Evolutionary conservation across 1,140 invertebrate genomes (phyloP), one percentile per base, ranked within the genome.

Genomic region (Drosophila albomicans): DNA sequence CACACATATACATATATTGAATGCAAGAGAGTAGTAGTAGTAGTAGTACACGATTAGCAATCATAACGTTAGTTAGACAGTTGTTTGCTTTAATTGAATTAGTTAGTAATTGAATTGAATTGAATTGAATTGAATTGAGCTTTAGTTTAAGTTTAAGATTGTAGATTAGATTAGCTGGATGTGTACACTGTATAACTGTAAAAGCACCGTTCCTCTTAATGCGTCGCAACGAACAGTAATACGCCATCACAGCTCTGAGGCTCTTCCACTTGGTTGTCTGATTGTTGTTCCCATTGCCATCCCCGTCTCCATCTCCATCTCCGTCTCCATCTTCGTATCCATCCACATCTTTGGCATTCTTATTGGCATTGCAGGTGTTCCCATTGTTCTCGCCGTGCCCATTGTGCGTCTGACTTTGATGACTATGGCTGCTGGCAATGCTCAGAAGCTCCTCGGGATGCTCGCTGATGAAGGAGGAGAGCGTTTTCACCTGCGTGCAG

Each of bases 201-300:
- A 81, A 70, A 74, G 76, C 78, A 91, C 87, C 92, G 84, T 95
- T 97, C 96, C 96, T 97, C 96, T 97, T 97, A 93, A 97, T 97
- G 94, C 96, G 96, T 93, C 96, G 95, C 87, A 97, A 95, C 81
- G 96, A 95, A 93, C 96, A 96, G 94, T 97, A 97, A 94, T 96
- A 96, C 81, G 96, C 96, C 96, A 97, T 96, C 82, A 97, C 96
- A 80, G 96, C 96, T 90, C 96, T 94, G 71, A 97, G 94, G 93
- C 96, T 96, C 93, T 95, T 96, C 96, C 96, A 97, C 91, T 96
- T 96, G 94, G 96, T 96, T 86, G 95, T 95, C 72, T 95, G 95
- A 92, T 35, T 63, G 43, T 64, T 51, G 41, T 16, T 54, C 38
- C n/a, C 16, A 13, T 51, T 35, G 49, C 58, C 69, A 58, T 59